These are phyloP conservation scores for Rhyacichthys aspro DNA, from an alignment of 2,797 vertebrate species.

Conservation along the genomic window DNA sequence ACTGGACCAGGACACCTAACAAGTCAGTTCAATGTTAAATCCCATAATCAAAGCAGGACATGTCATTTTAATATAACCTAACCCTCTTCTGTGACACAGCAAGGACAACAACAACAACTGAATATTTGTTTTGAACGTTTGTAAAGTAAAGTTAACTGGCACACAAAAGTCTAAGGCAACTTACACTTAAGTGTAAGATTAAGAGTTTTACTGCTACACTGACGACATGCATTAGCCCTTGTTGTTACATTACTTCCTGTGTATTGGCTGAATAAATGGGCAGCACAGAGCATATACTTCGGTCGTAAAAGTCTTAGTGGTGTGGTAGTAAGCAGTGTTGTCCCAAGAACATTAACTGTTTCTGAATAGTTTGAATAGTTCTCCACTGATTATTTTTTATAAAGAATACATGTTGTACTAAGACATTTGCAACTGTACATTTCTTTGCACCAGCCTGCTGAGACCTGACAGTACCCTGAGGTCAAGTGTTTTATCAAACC, in stretches of 20 bases:
- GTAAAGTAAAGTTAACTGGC: not conserved
- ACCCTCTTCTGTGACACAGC: no score
- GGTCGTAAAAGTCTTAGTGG: not conserved
- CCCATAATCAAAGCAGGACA: no score
- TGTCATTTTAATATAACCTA: no score
- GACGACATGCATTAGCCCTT: constrained; percentile 7
- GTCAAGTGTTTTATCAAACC: not conserved
- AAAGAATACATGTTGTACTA: not conserved
- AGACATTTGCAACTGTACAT: no score
- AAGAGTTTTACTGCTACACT: constrained; percentile 5
- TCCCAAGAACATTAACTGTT: not conserved
- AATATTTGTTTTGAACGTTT: not conserved
- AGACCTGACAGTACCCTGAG: not conserved
- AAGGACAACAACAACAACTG: not conserved
- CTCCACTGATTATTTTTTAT: not conserved
- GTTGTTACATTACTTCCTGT: constrained; percentile 34
- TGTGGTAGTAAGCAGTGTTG: no score
- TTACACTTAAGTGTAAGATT: not conserved
- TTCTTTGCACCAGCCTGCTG: not conserved
- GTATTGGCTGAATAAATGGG: constrained; percentile 18
- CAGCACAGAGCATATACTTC: not conserved
- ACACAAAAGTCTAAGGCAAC: not conserved
- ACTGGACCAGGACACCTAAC: not conserved
- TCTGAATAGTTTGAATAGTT: not conserved
- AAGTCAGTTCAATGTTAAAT: not conserved